Percentiles rank a stretch among this genome's conserved stretches.
phyloP scores from a whole-genome alignment of 2,797 vertebrate species.

The Enteromius unitaeniatus region DNA sequence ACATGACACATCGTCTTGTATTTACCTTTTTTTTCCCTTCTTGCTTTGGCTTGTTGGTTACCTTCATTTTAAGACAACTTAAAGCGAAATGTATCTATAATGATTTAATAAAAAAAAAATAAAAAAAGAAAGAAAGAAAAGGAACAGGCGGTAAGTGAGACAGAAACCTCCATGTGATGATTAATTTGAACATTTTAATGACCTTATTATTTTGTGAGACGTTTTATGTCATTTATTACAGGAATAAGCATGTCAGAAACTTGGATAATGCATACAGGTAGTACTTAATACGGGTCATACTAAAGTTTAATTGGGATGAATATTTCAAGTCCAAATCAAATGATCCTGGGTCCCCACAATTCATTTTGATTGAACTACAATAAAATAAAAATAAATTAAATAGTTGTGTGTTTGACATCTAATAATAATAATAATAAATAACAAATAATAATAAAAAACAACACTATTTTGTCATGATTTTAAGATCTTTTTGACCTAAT shows the following conservation, averaged over 20 bases:
- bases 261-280: background rate
- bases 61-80: background rate
- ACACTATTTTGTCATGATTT: background rate
- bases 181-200: constrained; percentile 8
- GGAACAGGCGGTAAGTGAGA: background rate
- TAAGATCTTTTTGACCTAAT: background rate
- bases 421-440: too few species aligned
- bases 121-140: constrained; percentile 24
- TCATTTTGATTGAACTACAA: background rate
- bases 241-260: background rate
- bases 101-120: too few species aligned
- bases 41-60: constrained; percentile 6
- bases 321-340: constrained; percentile 16
- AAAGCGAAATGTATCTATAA: too few species aligned
- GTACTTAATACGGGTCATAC: background rate
- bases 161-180: background rate
- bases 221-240: background rate
- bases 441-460: background rate
- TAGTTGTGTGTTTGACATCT: background rate
- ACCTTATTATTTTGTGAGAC: background rate
- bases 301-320: constrained; percentile 2
- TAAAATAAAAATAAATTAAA: background rate
- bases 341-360: background rate
- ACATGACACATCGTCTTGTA: constrained; percentile 69
- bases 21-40: constrained; percentile 63